phyloP scores from a whole-genome alignment of 2,113 vertebrate genomes.

The Herpetotheres cachinnans region DNA sequence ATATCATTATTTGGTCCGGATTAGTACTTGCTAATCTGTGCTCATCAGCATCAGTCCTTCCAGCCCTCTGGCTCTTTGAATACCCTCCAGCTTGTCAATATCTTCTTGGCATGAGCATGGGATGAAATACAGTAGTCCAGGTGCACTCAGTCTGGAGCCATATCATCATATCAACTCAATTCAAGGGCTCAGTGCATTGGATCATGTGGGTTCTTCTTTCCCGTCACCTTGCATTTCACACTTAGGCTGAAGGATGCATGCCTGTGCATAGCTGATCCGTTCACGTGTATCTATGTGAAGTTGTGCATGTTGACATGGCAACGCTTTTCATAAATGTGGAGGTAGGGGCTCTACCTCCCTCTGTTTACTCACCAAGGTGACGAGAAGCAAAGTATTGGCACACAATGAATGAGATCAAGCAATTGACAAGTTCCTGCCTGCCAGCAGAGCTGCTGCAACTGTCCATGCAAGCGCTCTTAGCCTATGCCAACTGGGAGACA shows the following conservation, averaged over 20 bases:
- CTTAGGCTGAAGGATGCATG: background rate
- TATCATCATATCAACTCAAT: background rate
- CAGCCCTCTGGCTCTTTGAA: constrained; percentile 30
- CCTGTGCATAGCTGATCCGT: background rate
- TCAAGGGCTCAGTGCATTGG: background rate
- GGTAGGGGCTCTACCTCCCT: background rate
- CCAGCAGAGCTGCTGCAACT: background rate
- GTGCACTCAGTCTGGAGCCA: background rate
- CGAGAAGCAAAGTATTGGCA: background rate
- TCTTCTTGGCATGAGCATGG: background rate
- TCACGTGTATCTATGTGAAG: background rate
- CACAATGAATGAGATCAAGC: constrained; percentile 33
- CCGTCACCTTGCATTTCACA: background rate
- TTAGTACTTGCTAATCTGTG: background rate
- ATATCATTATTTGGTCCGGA: background rate
- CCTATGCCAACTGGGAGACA: background rate
- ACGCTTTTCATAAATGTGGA: background rate
- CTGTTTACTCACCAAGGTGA: constrained; percentile 64
- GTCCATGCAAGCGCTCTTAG: background rate
- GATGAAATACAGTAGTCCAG: background rate
- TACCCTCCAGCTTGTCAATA: background rate
- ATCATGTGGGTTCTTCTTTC: background rate
- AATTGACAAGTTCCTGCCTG: constrained; percentile 49
- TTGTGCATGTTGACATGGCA: background rate
- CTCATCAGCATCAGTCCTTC: background rate